These are phyloP conservation scores for Rhyzopertha dominica DNA, from an alignment of 1,140 invertebrate species.

Conservation along the genomic window DNA sequence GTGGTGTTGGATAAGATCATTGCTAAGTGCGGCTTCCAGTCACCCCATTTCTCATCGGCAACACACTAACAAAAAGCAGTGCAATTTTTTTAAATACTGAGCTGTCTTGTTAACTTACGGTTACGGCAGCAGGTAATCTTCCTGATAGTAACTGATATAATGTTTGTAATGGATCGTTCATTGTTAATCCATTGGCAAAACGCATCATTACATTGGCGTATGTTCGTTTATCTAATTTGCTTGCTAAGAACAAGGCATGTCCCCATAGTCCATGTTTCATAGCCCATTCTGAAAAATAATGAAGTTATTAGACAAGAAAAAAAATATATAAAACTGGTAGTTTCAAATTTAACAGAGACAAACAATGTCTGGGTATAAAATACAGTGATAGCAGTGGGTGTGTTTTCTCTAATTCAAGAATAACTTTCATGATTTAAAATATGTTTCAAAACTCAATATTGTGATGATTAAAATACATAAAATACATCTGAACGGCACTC, in stretches of 20 bases:
- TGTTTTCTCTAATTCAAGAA: no score
- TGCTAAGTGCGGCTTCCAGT: conserved; percentile 92
- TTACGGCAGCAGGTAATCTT: conserved; percentile 77
- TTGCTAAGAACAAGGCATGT: conserved; percentile 87
- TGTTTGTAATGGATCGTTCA: conserved; percentile 87
- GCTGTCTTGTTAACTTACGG: conserved; percentile 50
- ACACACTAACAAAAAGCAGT: conserved; percentile 55
- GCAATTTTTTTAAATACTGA: background rate
- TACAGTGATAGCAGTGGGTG: no score
- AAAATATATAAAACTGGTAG: background rate
- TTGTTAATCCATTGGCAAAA: conserved; percentile 80
- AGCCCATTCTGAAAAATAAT: conserved; percentile 68
- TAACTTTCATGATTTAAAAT: no score
- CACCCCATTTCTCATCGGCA: conserved; percentile 85
- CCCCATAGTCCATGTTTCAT: conserved; percentile 88
- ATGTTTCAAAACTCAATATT: no score
- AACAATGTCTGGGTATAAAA: no score
- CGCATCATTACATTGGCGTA: conserved; percentile 82
- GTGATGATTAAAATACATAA: no score
- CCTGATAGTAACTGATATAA: conserved; percentile 87
- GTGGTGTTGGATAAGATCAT: conserved; percentile 90
- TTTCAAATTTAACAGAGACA: no score
- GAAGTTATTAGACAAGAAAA: background rate
- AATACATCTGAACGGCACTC: no score
- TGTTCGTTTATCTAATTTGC: conserved; percentile 82